These are phyloP conservation scores for Bergia puertoricense DNA, from an alignment of 92 coral and sea anemone genomes.

Conservation along the genomic window DNA sequence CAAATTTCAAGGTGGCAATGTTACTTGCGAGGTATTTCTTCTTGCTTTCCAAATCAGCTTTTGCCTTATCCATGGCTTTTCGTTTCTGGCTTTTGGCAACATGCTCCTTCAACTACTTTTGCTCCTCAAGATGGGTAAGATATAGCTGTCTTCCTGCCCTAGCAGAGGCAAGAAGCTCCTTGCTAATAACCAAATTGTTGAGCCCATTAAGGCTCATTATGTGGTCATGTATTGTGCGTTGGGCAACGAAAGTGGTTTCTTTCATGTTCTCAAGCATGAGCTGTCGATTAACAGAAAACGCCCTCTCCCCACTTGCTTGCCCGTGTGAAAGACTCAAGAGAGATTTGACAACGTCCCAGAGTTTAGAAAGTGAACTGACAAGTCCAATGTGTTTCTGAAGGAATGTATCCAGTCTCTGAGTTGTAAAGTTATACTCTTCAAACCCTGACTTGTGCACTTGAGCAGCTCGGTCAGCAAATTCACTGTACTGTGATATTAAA, in stretches of 20 bases:
- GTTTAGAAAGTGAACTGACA: no score
- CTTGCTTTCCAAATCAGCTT: slow-evolving; percentile 30
- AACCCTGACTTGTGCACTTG: slow-evolving; percentile 19
- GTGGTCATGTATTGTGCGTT: no score
- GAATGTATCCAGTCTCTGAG: slow-evolving; percentile 20
- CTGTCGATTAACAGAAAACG: no score
- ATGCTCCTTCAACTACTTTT: not conserved
- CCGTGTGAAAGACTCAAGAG: no score
- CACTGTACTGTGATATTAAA: slow-evolving; percentile 35
- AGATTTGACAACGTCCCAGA: no score
- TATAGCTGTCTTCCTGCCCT: not conserved
- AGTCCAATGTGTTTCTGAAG: slow-evolving; percentile 39
- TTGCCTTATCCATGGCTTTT: not conserved
- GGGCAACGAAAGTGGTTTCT: no score
- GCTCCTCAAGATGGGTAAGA: not conserved
- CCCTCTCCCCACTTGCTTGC: no score
- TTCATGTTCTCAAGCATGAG: no score
- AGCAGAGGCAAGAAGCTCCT: no score
- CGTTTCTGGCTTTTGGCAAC: not conserved
- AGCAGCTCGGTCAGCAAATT: slow-evolving; percentile 42
- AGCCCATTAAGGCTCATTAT: no score
- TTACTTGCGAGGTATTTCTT: slow-evolving; percentile 16
- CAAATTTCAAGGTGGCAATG: slow-evolving; percentile 24
- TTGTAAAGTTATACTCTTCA: slow-evolving; percentile 1
- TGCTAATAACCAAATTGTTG: no score